phyloP scores from a whole-genome alignment of 1,140 invertebrate genomes.

The Streblospio benedicti region DNA sequence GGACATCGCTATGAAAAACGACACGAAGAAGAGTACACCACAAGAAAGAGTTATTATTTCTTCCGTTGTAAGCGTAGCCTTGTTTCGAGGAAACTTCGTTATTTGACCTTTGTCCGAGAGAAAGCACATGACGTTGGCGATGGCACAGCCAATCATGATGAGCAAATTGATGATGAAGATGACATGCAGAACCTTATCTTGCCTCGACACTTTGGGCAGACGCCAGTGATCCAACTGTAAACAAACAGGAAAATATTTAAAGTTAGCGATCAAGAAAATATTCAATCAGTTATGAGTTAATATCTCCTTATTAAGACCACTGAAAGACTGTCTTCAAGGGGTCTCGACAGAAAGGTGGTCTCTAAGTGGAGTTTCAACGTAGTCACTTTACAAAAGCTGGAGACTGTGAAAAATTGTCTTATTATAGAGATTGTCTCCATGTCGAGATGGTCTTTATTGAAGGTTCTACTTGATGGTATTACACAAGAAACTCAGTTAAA shows the following conservation, averaged over 20 bases:
- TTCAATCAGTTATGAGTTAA: background rate
- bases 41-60: conserved; percentile 52
- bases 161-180: conserved; percentile 49
- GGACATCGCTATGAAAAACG: conserved; percentile 55
- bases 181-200: conserved; percentile 50
- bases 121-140: conserved; percentile 51
- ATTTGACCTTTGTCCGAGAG: conserved; percentile 48
- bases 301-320: too few species aligned
- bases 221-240: conserved; percentile 49
- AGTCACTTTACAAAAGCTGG: background rate
- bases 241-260: conserved; percentile 19
- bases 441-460: background rate
- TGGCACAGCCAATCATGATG: conserved; percentile 50
- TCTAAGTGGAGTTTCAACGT: background rate
- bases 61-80: conserved; percentile 47
- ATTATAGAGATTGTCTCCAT: background rate
- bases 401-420: background rate
- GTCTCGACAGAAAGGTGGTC: background rate
- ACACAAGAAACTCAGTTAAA: background rate
- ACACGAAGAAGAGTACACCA: conserved; percentile 53
- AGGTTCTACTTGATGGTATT: background rate
- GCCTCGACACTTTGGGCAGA: conserved; percentile 46
- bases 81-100: conserved; percentile 33
- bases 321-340: background rate
- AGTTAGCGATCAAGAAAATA: conserved; percentile 19